A percentile compares a stretch with the other conserved stretches of the same genome.
Conservation (phyloP, 1,140 invertebrate species). For the Aleiodes sp. region DNA sequence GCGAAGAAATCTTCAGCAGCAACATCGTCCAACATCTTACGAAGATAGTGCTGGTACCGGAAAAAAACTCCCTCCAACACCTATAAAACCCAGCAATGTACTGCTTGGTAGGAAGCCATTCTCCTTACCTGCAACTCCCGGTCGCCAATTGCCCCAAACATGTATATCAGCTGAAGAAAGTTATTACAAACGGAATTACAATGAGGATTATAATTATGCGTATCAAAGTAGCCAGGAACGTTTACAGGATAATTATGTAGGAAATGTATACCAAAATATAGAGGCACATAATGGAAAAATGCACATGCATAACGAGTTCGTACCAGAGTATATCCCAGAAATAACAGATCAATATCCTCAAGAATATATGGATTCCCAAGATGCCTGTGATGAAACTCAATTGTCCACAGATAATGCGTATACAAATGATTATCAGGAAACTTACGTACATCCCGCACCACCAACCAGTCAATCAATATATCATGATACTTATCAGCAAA, state of each 20-base stretch:
- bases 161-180: slow-evolving; percentile 61
- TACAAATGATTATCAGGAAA: slow-evolving; percentile 17
- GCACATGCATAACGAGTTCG: slow-evolving; percentile 47
- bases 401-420: not conserved
- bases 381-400: slow-evolving; percentile 44
- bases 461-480: slow-evolving; percentile 40
- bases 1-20: slow-evolving; percentile 50
- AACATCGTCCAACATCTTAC: slow-evolving; percentile 52
- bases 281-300: not conserved
- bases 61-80: slow-evolving; percentile 62
- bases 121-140: slow-evolving; percentile 68
- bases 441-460: slow-evolving; percentile 48
- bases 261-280: slow-evolving; percentile 49
- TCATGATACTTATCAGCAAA: slow-evolving; percentile 53
- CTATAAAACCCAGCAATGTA: slow-evolving; percentile 60
- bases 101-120: slow-evolving; percentile 54
- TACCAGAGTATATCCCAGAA: slow-evolving; percentile 43
- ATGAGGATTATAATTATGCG: slow-evolving; percentile 77
- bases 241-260: slow-evolving; percentile 61
- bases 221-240: slow-evolving; percentile 72
- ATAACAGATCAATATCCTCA: slow-evolving; percentile 48
- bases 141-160: slow-evolving; percentile 67
- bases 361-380: slow-evolving; percentile 43
- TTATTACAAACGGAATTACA: slow-evolving; percentile 69
- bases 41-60: slow-evolving; percentile 51